Base-by-base conservation (phyloP, 2,113 vertebrate genomes). In the Gasterosteus aculeatus region DNA sequence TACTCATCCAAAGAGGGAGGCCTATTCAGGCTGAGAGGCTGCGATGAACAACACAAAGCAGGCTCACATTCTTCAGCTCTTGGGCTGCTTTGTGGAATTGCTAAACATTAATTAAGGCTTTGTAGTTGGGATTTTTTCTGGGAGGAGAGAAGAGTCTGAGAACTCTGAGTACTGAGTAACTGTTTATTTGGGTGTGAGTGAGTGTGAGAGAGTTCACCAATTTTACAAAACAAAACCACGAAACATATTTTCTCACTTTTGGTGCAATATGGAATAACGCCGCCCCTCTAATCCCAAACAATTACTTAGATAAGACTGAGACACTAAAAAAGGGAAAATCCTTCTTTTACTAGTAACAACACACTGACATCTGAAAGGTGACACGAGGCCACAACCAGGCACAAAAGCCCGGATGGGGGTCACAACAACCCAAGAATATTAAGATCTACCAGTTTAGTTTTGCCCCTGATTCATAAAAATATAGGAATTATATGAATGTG, bases 31-130 rank as follows among this genome's bases (percentile, higher is more conserved):
- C 38, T 57, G 35, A 22, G 16, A 56, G 39, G n/a, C 7, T 19
- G 38, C 18, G 10, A 78, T 54, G 53, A 77, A 71, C 29, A 62
- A 47, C 19, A 38, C 41, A 54, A 72, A 39, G 63, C 18, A 39
- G 47, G 12, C 7, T 57, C 41, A 38, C 56, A 51, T 58, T 33
- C 61, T 39, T 33, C 46, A 56, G 64, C 35, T 31, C 18, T 63
- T 4, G 26, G 56, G n/a, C 38, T 65, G 26, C 11, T 51, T 7
- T 57, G 26, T 16, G 29, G 53, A 44, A n/a, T 11, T 15, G 38
- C 44, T 35, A 19, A 39, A 10, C 4, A 19, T 47, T 15, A 78
- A 39, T 9, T 15, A 18, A 7, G 47, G 47, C n/a, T 9, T 51
- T n/a, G n/a, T n/a, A 3, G 10, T 65, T 54, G 26, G 19, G 47